Evolutionary conservation across 2,113 vertebrate genomes (phyloP), one percentile per base, ranked within the genome.

Genomic region (Chaetodon auriga): DNA sequence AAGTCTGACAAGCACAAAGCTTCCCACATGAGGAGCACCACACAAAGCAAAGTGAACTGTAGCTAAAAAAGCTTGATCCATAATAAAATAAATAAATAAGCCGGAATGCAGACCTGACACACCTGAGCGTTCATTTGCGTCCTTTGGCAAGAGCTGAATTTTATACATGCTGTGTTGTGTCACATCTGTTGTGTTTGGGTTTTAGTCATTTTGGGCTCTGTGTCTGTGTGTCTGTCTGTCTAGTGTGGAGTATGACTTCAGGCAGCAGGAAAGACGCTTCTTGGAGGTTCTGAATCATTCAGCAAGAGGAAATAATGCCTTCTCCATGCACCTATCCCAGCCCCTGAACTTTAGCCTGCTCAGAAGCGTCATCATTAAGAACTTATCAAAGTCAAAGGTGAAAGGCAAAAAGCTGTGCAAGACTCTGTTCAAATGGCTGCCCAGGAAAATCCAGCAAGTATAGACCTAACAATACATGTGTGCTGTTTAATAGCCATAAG

Each of bases 231-330:
- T 88, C 48, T 90, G 36, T 93, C 82, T 84, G 87, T 92, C 35
- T 91, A 99, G 97, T 72, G 97, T 99, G 92, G 97, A 99, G 94
- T 96, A 98, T n/a, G 97, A 99, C 92, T 99, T 99, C 93, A 95
- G 97, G 84, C 96, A 98, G 92, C 97, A 98, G 90, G 97, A 99
- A 91, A 96, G 95, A 79, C 93, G 95, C 70, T 97, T 98, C 93
- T 88, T 95, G 63, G 96, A 97, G 79, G 95, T 99, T 86, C 90
- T 98, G 69, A 94, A 96, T 92, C 66, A 54, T 64, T 87, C 91
- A 68, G 23, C 75, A 2, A 70, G 58, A 35, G 80, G 87, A 63
- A 88, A 79, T 63, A 63, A 95, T 35, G 1, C 84, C 66, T 87
- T 84, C 64, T 74, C 90, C 48, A 4, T 13, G 16, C 80, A 83